Evolutionary conservation across 2,797 vertebrate species (phyloP).

Genomic region (Nothura maculosa): DNA sequence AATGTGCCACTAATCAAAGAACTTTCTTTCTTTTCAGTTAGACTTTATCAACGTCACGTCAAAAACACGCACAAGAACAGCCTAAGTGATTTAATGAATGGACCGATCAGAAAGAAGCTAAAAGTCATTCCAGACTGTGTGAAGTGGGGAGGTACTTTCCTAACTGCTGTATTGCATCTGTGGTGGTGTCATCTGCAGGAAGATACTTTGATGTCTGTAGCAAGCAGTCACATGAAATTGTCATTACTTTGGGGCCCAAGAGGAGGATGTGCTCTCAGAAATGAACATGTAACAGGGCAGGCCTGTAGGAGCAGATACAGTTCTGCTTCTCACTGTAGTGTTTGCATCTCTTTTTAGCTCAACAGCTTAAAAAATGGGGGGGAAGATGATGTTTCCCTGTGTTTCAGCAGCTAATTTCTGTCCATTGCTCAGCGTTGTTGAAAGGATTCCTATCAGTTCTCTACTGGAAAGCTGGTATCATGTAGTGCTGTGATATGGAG

Average conservation of each 20-base stretch:
- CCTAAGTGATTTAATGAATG: constrained; percentile 93
- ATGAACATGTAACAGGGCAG: background rate
- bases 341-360: background rate
- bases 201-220: background rate
- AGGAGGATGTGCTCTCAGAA: background rate
- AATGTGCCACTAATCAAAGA: background rate
- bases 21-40: constrained; percentile 70
- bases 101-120: constrained; percentile 91
- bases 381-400: background rate
- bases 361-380: background rate
- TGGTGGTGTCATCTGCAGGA: background rate
- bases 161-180: background rate
- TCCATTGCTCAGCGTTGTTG: background rate
- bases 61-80: constrained; percentile 80
- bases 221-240: background rate
- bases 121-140: constrained; percentile 90
- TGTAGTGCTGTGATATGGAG: background rate
- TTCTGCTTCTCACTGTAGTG: background rate
- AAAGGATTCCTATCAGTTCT: background rate
- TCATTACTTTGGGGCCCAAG: background rate
- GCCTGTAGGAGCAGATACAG: background rate
- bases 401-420: background rate
- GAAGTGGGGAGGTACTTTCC: constrained; percentile 93
- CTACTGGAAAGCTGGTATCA: background rate
- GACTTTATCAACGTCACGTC: constrained; percentile 84